Base-by-base conservation (phyloP, 2,888 invertebrate genomes). In the Rotaria socialis region DNA sequence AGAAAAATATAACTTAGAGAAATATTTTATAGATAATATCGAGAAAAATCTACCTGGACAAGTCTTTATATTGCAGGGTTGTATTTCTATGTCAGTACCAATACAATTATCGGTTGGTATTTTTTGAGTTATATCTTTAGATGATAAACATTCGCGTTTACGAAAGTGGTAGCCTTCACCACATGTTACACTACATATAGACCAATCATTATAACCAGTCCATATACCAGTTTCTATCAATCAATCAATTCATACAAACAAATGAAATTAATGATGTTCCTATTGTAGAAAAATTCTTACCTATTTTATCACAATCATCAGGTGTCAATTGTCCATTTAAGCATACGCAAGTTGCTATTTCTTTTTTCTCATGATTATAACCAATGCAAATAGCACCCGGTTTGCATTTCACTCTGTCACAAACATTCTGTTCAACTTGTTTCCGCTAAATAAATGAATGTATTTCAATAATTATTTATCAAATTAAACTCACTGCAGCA, bases 151-250 rank as follows among this genome's bases (percentile, higher is more conserved):
- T 80, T 80, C 24, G 19, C 86, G 60, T 16, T n/a, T 85, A 75
- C 86, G 67, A n/a, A 16, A 56, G 19, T 19, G 55, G 47, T 80
- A 50, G 10, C 86, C 86, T 56, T 55, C 74, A n/a, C 86, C 85
- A 67, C 86, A 86, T 47, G 80, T 60, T 52, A 52, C 75, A 16
- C 74, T 55, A 50, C 86, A 86, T 24, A 56, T 16, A 47, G 85
- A 84, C 86, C 86, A 86, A 41, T 35, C 19, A 16, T 19, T 16
- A 41, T 35, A 67, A 35, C 19, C 35, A 19, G 67, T 67, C 67
- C 67, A 67, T 14, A 67, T 35, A 35, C 27, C 27, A 35, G 16
- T 35, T 41, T 27, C 67, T 67, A 35, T 27, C 14, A 35, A 35
- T 35, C 7, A 67, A 67, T 4, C 14, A 16, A 52, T 52, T 16